These are phyloP conservation scores for Pterocles orientalis DNA, from an alignment of 2,113 vertebrate genomes.

Conservation along the genomic window DNA sequence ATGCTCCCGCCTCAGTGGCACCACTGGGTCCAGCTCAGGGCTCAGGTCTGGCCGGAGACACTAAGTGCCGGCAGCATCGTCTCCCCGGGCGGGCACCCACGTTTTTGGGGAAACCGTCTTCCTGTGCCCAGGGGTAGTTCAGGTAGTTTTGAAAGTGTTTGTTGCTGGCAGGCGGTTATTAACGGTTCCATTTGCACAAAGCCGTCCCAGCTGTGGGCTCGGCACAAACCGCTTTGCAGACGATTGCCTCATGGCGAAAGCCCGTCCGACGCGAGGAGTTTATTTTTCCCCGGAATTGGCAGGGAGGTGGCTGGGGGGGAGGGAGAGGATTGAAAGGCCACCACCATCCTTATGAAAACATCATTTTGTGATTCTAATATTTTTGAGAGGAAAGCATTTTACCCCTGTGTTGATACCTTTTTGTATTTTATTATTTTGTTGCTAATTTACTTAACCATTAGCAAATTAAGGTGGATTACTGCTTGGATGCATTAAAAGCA, in stretches of 20 bases:
- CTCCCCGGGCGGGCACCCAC: fast-evolving
- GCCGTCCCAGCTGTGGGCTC: constrained; percentile 11
- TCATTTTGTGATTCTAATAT: constrained; percentile 38
- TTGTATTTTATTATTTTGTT: constrained; percentile 73
- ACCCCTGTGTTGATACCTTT: constrained; percentile 64
- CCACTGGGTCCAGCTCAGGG: background rate
- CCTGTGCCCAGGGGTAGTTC: fast-evolving
- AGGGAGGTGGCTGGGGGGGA: background rate
- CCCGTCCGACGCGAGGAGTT: constrained; percentile 11
- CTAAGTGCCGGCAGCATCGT: fast-evolving
- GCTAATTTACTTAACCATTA: constrained; percentile 79
- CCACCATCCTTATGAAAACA: background rate
- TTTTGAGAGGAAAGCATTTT: constrained; percentile 66
- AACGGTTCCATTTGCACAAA: background rate
- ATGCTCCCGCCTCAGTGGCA: no score
- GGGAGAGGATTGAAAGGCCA: background rate
- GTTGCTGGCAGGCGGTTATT: constrained; percentile 10
- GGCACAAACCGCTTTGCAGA: background rate
- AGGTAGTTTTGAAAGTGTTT: background rate
- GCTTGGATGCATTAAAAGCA: constrained; percentile 72
- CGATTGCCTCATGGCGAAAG: constrained; percentile 21
- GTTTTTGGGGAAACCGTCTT: fast-evolving
- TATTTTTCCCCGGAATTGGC: background rate
- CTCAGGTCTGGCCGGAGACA: background rate
- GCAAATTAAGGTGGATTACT: constrained; percentile 75